Percentiles rank a stretch among this genome's conserved stretches.
Evolutionary conservation across 2,797 vertebrate genomes (phyloP).

Genomic region (Chelonia mydas): DNA sequence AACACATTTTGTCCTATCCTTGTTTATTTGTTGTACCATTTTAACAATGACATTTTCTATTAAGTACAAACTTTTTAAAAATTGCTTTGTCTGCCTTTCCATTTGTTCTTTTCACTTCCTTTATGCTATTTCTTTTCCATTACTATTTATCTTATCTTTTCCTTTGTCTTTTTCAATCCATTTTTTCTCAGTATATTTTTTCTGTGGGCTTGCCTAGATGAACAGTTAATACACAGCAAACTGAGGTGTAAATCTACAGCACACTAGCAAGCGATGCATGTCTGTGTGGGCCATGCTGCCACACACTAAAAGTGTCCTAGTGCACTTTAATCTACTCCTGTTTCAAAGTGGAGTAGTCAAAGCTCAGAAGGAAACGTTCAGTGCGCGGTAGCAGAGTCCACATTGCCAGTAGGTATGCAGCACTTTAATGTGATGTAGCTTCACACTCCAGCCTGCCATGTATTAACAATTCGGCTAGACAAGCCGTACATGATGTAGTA

Average conservation of each 20-base stretch:
- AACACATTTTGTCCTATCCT: neutral
- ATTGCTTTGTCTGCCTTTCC: neutral
- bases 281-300: neutral
- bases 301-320: neutral
- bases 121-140: neutral
- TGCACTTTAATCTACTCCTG: neutral
- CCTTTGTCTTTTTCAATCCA: neutral
- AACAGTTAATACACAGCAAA: neutral
- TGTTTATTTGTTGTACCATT: neutral
- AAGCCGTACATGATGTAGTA: neutral
- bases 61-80: neutral
- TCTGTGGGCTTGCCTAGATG: neutral
- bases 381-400: neutral
- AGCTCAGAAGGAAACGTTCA: neutral
- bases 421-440: neutral
- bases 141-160: neutral
- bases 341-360: neutral
- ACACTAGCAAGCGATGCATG: neutral
- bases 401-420: neutral
- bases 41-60: neutral
- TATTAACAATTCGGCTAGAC: neutral
- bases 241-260: neutral
- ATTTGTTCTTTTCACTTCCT: neutral
- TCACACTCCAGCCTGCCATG: neutral
- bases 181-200: neutral